These are phyloP conservation scores for Hiodon tergisus DNA, from an alignment of 2,113 vertebrate species.

Conservation along the genomic window DNA sequence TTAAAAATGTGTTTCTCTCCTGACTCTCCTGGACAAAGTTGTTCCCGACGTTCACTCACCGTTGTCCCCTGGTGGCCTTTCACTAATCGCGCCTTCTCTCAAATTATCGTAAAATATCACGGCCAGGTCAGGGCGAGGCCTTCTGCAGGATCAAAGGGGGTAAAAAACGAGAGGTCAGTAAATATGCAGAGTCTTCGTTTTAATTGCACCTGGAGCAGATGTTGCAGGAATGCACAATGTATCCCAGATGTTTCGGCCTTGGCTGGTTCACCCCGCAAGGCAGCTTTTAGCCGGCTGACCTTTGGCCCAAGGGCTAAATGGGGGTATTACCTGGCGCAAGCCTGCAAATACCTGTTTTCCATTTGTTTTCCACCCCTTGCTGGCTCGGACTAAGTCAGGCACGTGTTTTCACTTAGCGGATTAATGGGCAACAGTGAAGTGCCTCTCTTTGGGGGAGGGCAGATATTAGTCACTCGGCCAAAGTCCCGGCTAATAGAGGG, in stretches of 20 bases:
- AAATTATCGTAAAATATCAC: slow-evolving; percentile 67
- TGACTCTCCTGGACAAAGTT: slow-evolving; percentile 57
- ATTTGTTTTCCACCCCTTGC: slow-evolving; percentile 63
- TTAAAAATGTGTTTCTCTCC: slow-evolving; percentile 52
- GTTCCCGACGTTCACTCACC: slow-evolving; percentile 53
- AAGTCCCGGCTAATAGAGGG: slow-evolving; percentile 50
- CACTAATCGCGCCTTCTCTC: slow-evolving; percentile 58
- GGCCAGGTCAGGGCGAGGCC: slow-evolving; percentile 69
- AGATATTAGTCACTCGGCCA: slow-evolving; percentile 55
- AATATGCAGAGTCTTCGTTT: slow-evolving; percentile 70
- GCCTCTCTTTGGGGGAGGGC: slow-evolving; percentile 62
- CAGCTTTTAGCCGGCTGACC: slow-evolving; percentile 74
- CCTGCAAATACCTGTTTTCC: slow-evolving; percentile 72
- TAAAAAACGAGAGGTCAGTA: slow-evolving; percentile 58
- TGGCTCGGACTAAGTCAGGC: slow-evolving; percentile 56
- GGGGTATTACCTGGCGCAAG: slow-evolving; percentile 62
- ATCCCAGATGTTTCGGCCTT: slow-evolving; percentile 65
- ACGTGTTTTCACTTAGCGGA: slow-evolving; percentile 73
- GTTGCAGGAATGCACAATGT: slow-evolving; percentile 67
- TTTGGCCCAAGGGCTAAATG: slow-evolving; percentile 68
- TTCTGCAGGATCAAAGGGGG: slow-evolving; percentile 4
- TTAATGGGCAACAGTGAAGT: slow-evolving; percentile 67
- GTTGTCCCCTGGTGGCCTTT: slow-evolving; percentile 39
- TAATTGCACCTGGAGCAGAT: slow-evolving; percentile 73
- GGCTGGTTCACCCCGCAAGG: slow-evolving; percentile 59